Evolutionary conservation across 1,140 invertebrate species (phyloP), one percentile per base, ranked within the genome.

Genomic region (Drosophila aff.): DNA sequence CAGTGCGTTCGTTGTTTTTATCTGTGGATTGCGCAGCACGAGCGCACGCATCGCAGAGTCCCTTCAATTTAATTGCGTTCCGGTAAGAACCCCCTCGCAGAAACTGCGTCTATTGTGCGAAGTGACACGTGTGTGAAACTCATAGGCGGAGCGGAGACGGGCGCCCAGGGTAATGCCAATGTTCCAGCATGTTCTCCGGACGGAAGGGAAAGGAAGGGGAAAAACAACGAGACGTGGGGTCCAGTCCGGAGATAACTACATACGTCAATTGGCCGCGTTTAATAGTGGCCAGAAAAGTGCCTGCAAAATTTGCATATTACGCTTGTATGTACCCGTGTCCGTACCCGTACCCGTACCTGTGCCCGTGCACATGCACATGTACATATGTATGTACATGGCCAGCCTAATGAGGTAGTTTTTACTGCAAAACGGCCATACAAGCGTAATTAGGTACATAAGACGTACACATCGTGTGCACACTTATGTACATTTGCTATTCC

Each of bases 41-140:
- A 44, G 31, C 16, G 15, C 28, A 23, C 58, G 40, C 28, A 36
- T 26, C 23, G 18, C 52, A 61, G 11, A 28, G 15, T 26, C 18
- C 62, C 62, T 40, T 16, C 18, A 64, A 64, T 62, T 60, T 28
- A 74, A 53, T 67, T 61, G 62, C 82, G 50, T 68, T 80, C 57
- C 63, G 68, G 57, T 55, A 58, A 59, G 47, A 40, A 68, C 80
- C 53, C 75, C 80, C 53, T 57, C 40, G 77, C 64, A 78, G 69
- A 71, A 53, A 86, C 61, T 85, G 65, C 79, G 68, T 44, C 55
- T 75, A 68, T 63, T 80, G 64, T 61, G 65, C 64, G 76, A 90
- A 90, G 86, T 90, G 85, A 90, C 85, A 90, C 85, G 85, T 90
- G 85, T 90, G 85, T 90, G 81, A 90, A 90, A 90, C 86, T 90